phyloP scores from a whole-genome alignment of 2,113 vertebrate genomes.

The Crocuta crocuta region DNA sequence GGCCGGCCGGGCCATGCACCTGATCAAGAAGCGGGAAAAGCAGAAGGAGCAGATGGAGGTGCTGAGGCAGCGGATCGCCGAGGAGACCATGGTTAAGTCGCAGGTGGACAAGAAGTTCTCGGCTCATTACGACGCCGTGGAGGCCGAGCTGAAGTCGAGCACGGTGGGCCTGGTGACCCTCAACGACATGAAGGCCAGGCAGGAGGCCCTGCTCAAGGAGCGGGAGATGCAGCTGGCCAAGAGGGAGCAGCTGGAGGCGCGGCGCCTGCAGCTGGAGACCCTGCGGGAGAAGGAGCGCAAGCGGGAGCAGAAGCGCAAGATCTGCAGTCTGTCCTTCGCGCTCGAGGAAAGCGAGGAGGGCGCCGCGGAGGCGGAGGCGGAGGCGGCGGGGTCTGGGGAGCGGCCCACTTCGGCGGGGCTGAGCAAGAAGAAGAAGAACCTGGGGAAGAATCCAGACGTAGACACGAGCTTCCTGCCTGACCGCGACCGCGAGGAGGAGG shows the following conservation, averaged over 20 bases:
- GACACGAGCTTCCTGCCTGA: constrained; percentile 95
- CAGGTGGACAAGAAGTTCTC: constrained; percentile 95
- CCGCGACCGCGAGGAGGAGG: constrained; percentile 93
- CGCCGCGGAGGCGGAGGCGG: neutral
- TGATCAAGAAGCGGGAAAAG: constrained; percentile 59
- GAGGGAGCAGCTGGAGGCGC: constrained; percentile 92
- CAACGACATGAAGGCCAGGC: constrained; percentile 95
- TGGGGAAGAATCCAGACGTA: constrained; percentile 94
- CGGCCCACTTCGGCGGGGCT: neutral
- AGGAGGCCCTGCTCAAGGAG: constrained; percentile 93
- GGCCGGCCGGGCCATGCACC: constrained; percentile 72
- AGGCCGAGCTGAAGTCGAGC: constrained; percentile 94
- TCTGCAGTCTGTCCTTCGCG: constrained; percentile 91
- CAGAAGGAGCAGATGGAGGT: constrained; percentile 70
- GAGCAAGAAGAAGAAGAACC: constrained; percentile 89
- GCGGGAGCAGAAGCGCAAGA: constrained; percentile 91
- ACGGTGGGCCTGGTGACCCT: constrained; percentile 95
- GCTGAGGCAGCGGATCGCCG: constrained; percentile 63
- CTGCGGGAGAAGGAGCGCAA: constrained; percentile 91
- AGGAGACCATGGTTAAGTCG: constrained; percentile 92
- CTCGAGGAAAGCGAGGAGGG: constrained; percentile 79
- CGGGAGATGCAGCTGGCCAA: constrained; percentile 93
- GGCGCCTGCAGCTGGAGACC: constrained; percentile 90
- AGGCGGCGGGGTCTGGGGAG: neutral
- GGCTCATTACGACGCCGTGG: constrained; percentile 93